Percentiles rank a stretch among this genome's conserved stretches.
phyloP scores from a whole-genome alignment of 2,888 invertebrate genomes.

The Apodemia mormo region DNA sequence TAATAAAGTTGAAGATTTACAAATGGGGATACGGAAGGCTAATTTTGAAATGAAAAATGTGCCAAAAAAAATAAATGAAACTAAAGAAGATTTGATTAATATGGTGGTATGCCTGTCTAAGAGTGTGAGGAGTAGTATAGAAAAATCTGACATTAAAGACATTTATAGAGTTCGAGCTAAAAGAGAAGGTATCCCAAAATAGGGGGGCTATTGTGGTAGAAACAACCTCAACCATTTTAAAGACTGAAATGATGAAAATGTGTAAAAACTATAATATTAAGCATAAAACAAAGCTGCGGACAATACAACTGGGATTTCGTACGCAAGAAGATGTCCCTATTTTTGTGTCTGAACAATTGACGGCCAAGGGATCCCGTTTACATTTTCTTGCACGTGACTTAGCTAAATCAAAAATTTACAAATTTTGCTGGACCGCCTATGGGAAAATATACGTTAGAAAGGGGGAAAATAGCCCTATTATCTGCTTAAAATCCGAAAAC shows the following conservation, averaged over 20 bases:
- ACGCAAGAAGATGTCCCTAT: conserved; percentile 27
- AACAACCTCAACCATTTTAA: conserved; percentile 25
- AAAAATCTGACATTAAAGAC: conserved; percentile 25
- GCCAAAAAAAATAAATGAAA: conserved; percentile 23
- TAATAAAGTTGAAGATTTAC: not conserved
- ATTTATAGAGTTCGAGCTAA: conserved; percentile 27
- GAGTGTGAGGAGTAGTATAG: conserved; percentile 5
- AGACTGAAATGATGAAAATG: conserved; percentile 30
- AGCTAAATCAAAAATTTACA: conserved; percentile 26
- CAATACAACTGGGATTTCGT: conserved; percentile 32
- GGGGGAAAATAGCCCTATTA: conserved; percentile 27
- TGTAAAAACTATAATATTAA: conserved; percentile 31
- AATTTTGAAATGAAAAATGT: conserved; percentile 31
- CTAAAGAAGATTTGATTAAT: conserved; percentile 25
- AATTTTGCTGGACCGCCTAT: conserved; percentile 35
- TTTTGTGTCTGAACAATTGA: conserved; percentile 25
- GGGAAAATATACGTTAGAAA: conserved; percentile 27
- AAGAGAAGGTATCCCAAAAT: conserved; percentile 14
- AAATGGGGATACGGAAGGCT: conserved; percentile 1
- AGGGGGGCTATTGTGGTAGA: conserved; percentile 26
- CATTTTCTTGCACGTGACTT: conserved; percentile 22
- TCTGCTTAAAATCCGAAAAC: conserved; percentile 25
- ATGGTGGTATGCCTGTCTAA: not conserved
- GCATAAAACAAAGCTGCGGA: conserved; percentile 32
- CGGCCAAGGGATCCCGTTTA: conserved; percentile 24